Conservation (phyloP, 2,888 invertebrate genomes). For the Cantharis nigra region DNA sequence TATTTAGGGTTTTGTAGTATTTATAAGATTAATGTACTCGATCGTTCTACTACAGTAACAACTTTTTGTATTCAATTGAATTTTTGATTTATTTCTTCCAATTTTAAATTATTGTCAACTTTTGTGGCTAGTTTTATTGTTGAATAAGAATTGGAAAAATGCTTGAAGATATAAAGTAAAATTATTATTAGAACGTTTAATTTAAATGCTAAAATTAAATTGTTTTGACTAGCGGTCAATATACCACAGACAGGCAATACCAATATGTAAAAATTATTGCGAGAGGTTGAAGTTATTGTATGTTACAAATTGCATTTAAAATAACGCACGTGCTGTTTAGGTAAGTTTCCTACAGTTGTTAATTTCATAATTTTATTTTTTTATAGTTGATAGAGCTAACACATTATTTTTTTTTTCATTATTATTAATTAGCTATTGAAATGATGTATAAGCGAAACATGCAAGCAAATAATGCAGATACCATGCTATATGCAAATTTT, state of each 20-base stretch:
- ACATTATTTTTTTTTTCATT: not conserved
- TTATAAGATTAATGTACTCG: not conserved
- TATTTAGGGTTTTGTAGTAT: conserved; percentile 15
- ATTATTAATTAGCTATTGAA: not conserved
- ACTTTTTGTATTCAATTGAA: not conserved
- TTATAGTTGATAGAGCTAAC: too few species aligned
- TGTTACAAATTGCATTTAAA: not conserved
- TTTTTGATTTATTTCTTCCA: not conserved
- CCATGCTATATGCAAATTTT: not conserved
- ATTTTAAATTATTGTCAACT: not conserved
- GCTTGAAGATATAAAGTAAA: not conserved
- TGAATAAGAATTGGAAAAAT: not conserved
- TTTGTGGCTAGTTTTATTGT: not conserved
- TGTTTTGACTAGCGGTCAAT: conserved; percentile 2
- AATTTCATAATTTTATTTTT: not conserved
- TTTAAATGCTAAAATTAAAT: not conserved
- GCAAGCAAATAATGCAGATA: not conserved
- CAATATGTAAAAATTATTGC: not conserved
- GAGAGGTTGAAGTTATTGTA: not conserved
- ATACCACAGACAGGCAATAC: not conserved
- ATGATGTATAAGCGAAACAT: not conserved
- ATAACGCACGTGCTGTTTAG: not conserved
- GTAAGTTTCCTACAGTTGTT: not conserved
- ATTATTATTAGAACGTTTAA: conserved; percentile 1
- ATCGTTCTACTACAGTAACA: not conserved